phyloP scores from a whole-genome alignment of 2,797 vertebrate genomes.

The Lepilemur ruficaudatus region DNA sequence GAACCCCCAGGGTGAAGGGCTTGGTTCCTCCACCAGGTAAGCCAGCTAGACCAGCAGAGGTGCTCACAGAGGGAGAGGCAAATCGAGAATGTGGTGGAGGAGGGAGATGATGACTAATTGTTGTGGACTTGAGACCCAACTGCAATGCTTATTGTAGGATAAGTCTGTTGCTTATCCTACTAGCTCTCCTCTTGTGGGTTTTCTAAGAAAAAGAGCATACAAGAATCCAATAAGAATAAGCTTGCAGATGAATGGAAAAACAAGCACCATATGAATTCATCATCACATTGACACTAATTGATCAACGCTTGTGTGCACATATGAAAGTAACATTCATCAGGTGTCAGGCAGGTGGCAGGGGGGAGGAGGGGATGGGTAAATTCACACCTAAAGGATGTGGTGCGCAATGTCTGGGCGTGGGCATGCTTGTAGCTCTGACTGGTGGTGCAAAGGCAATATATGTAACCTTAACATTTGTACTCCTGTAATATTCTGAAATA shows the following conservation, averaged over 20 bases:
- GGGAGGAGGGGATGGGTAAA: no score
- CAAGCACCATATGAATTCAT: no score
- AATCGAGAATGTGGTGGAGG: neutral
- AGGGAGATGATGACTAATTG: neutral
- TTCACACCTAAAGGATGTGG: no score
- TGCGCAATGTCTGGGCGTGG: no score
- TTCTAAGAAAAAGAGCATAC: neutral
- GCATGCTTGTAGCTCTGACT: no score
- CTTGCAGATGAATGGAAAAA: neutral
- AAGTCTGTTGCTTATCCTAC: neutral
- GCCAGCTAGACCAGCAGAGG: neutral
- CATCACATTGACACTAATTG: no score
- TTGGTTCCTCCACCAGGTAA: rapidly evolving
- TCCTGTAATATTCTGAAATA: no score
- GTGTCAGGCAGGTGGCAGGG: no score
- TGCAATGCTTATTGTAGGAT: neutral
- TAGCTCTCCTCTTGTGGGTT: neutral
- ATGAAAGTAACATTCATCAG: no score
- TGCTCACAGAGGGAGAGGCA: neutral
- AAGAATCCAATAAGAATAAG: neutral
- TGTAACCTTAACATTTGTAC: no score
- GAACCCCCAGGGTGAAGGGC: neutral
- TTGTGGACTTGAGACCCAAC: neutral
- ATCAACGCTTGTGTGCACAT: no score
- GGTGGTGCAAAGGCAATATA: no score